These are phyloP conservation scores for Melanaphis sacchari DNA, from an alignment of 1,140 invertebrate species.

Conservation along the genomic window DNA sequence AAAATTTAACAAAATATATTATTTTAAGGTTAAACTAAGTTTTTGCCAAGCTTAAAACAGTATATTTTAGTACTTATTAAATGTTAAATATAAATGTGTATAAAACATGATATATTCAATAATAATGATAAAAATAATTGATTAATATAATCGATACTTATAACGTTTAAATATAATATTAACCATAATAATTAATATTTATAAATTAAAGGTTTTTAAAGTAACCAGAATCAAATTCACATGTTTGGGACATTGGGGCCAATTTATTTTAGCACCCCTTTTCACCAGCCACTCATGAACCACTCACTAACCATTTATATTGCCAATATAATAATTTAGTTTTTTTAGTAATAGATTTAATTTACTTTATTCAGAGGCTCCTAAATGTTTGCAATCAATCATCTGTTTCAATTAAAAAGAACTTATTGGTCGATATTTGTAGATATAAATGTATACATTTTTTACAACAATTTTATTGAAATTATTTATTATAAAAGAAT, in stretches of 20 bases:
- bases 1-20: background rate
- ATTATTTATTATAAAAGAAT: background rate
- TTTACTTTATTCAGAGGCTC: background rate
- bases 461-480: background rate
- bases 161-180: background rate
- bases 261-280: background rate
- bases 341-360: background rate
- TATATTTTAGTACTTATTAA: background rate
- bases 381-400: background rate
- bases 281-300: background rate
- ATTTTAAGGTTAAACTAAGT: background rate
- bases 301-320: background rate
- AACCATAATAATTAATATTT: background rate
- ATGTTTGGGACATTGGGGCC: background rate
- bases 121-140: no score
- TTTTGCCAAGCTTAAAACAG: background rate
- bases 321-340: background rate
- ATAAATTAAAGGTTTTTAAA: background rate
- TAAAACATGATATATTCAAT: background rate
- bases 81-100: background rate
- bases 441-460: background rate
- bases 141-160: no score
- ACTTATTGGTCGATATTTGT: background rate
- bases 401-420: background rate
- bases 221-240: background rate